These are phyloP conservation scores for Propithecus perrieri DNA, from an alignment of 2,797 vertebrate species.

Conservation along the genomic window DNA sequence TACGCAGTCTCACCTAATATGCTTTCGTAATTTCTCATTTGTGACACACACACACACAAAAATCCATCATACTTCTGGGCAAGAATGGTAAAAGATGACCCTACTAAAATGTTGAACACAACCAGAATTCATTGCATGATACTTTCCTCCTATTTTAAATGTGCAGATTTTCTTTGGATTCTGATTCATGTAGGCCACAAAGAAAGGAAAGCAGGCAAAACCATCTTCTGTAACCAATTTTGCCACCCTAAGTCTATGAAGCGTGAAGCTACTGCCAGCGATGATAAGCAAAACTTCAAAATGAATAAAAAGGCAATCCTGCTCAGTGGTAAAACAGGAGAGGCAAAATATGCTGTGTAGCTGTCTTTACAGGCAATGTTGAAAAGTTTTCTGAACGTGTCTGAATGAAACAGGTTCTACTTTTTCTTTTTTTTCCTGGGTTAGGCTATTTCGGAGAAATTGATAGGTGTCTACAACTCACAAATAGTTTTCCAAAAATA, in stretches of 20 bases:
- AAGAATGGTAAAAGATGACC: not conserved
- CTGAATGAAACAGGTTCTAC: not conserved
- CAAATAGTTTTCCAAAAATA: constrained; percentile 35
- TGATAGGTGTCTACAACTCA: not conserved
- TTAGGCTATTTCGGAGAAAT: not conserved
- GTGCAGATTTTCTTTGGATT: not conserved
- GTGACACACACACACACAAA: not conserved
- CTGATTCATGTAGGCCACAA: not conserved
- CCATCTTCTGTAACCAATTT: not conserved
- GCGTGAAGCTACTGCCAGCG: not conserved
- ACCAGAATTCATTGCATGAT: not conserved
- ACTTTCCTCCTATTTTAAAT: not conserved
- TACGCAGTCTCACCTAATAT: not conserved
- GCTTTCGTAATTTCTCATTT: not conserved
- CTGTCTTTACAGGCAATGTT: not conserved
- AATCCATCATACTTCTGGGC: not conserved
- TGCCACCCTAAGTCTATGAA: not conserved
- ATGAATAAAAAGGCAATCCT: not conserved
- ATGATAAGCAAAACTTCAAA: not conserved
- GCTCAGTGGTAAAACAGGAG: not conserved
- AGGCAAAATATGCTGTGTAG: not conserved
- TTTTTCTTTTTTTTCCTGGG: not conserved
- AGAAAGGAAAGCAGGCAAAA: not conserved
- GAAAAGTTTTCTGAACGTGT: not conserved
- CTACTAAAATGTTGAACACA: not conserved